Percentiles rank a stretch among this genome's conserved stretches.
phyloP scores from a whole-genome alignment of 2,113 vertebrate species.

The Stomatorhinus ivindoensis region DNA sequence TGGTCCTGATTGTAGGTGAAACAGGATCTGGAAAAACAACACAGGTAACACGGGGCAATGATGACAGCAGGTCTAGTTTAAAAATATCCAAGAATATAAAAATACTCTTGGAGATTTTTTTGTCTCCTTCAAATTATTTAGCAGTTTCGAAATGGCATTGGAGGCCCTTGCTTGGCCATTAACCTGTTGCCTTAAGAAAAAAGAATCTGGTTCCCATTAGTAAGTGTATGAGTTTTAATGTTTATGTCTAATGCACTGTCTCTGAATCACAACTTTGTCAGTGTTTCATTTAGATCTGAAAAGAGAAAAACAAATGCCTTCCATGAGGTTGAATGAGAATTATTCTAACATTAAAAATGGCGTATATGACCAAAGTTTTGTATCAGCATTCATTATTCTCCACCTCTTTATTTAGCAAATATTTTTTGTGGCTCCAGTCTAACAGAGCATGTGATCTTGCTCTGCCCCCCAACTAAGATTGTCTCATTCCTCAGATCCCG shows the following conservation, averaged over 20 bases:
- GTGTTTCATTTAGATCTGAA: not conserved
- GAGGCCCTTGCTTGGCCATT: not conserved
- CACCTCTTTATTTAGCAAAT: not conserved
- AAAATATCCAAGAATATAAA: not conserved
- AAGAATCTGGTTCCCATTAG: not conserved
- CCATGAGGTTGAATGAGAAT: not conserved
- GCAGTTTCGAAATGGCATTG: not conserved
- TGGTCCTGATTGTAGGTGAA: conserved; percentile 86
- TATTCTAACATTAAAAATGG: not conserved
- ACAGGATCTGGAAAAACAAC: conserved; percentile 97
- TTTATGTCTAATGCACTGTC: not conserved
- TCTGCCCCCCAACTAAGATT: not conserved
- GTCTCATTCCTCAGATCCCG: conserved; percentile 68
- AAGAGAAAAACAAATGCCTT: not conserved
- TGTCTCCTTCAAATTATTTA: not conserved
- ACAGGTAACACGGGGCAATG: conserved; percentile 62
- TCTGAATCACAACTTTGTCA: not conserved
- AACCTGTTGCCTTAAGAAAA: not conserved
- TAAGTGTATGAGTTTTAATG: not conserved
- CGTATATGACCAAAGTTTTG: not conserved
- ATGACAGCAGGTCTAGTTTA: not conserved
- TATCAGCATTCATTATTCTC: not conserved
- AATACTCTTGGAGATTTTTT: not conserved
- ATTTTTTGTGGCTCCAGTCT: not conserved
- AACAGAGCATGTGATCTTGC: not conserved